These are phyloP conservation scores for Anthoptus insignis DNA, from an alignment of 2,888 invertebrate genomes.

Conservation along the genomic window DNA sequence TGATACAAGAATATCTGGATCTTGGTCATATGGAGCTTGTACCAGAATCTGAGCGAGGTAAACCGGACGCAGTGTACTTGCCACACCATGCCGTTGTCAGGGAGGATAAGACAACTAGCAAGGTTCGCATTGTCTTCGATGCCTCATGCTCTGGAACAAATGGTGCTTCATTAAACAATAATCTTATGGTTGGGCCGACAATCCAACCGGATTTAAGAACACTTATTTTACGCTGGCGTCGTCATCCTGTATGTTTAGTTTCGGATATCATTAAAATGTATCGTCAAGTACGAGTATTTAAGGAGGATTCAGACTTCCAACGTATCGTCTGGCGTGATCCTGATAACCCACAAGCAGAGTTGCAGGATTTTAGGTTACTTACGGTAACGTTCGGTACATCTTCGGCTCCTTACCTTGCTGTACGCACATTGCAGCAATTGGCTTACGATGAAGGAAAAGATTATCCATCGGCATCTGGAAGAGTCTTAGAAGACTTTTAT, in stretches of 20 bases:
- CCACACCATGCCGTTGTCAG: conserved; percentile 55
- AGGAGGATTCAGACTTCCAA: conserved; percentile 49
- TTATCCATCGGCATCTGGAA: conserved; percentile 48
- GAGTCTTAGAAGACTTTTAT: conserved; percentile 45
- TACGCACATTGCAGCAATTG: conserved; percentile 51
- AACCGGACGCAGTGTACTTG: conserved; percentile 44
- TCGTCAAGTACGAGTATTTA: conserved; percentile 48
- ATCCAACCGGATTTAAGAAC: conserved; percentile 52
- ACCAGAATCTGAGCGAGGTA: conserved; percentile 23
- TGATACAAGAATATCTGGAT: conserved; percentile 45
- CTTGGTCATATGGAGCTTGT: conserved; percentile 44
- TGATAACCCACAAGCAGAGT: conserved; percentile 4
- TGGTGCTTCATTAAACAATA: conserved; percentile 51
- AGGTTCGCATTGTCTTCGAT: conserved; percentile 53
- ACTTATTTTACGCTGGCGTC: conserved; percentile 52
- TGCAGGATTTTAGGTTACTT: conserved; percentile 46
- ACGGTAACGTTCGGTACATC: conserved; percentile 55
- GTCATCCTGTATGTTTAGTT: conserved; percentile 45
- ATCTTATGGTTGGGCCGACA: conserved; percentile 49
- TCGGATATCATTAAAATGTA: conserved; percentile 59
- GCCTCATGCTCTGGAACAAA: conserved; percentile 46
- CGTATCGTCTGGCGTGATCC: conserved; percentile 46
- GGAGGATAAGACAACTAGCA: conserved; percentile 49
- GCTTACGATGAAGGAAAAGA: conserved; percentile 47
- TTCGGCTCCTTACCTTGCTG: conserved; percentile 44